Evolutionary conservation across 1,140 invertebrate species (phyloP).

Genomic region (Drosophila grimshawi): DNA sequence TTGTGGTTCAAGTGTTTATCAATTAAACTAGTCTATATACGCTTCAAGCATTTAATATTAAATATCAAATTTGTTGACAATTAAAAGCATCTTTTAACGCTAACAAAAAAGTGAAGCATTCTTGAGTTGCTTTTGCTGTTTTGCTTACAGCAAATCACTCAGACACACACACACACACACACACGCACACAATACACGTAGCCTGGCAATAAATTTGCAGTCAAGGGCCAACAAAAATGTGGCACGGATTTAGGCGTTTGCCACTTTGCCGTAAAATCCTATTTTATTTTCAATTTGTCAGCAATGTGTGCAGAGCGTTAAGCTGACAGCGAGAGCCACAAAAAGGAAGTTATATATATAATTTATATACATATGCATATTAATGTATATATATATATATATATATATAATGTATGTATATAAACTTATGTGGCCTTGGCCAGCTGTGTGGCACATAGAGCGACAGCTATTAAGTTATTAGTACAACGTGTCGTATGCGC

Average conservation of each 20-base stretch:
- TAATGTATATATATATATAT: not conserved
- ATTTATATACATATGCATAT: not conserved
- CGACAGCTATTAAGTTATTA: slow-evolving; percentile 75
- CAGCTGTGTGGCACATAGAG: not conserved
- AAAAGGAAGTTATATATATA: not conserved
- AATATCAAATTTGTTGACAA: not conserved
- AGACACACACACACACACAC: slow-evolving; percentile 11
- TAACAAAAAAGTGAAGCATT: not conserved
- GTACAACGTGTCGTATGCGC: slow-evolving; percentile 71
- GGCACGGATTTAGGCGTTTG: slow-evolving; percentile 46
- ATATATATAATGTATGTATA: slow-evolving; percentile 16
- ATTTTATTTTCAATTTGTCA: slow-evolving; percentile 82
- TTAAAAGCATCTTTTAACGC: not conserved
- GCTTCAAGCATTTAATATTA: not conserved
- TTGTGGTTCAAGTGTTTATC: too few species aligned
- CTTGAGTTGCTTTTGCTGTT: not conserved
- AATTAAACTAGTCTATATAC: not conserved
- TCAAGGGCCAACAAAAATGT: slow-evolving; percentile 33
- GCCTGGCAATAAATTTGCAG: slow-evolving; percentile 34
- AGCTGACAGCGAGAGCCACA: slow-evolving; percentile 34
- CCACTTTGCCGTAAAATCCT: slow-evolving; percentile 71
- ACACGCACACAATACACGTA: slow-evolving; percentile 15
- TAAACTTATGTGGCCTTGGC: slow-evolving; percentile 18
- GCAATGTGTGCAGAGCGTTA: slow-evolving; percentile 30
- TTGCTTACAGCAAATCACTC: not conserved